phyloP scores from a whole-genome alignment of 2,113 vertebrate species.

The Sebastes fasciatus region DNA sequence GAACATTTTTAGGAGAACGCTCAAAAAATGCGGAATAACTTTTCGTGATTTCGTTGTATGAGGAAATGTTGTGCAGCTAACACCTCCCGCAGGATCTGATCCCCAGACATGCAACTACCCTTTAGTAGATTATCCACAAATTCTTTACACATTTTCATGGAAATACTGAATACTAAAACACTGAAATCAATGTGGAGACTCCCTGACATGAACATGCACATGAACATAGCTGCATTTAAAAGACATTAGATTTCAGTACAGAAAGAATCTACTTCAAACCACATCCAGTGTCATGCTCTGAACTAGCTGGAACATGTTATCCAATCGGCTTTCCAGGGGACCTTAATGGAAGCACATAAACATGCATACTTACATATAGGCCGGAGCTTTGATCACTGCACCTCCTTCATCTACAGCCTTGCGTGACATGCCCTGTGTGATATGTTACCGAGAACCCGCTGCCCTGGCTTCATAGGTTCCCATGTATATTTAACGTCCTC shows the following conservation, averaged over 20 bases:
- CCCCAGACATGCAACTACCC: too few species aligned
- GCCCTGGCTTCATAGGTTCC: conserved; percentile 57
- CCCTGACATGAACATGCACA: too few species aligned
- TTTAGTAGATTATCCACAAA: too few species aligned
- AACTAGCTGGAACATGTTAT: background rate
- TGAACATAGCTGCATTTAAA: too few species aligned
- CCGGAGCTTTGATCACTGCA: conserved; percentile 45
- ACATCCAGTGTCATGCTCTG: background rate
- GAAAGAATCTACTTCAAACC: conserved; percentile 17
- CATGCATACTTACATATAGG: conserved; percentile 9
- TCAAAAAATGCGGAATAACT: too few species aligned
- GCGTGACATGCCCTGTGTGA: conserved; percentile 59
- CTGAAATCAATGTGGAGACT: too few species aligned
- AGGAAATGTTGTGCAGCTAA: too few species aligned
- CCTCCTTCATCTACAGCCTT: conserved; percentile 36
- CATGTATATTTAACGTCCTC: conserved; percentile 75
- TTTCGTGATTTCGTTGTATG: too few species aligned
- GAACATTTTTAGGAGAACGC: too few species aligned
- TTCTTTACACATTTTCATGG: too few species aligned
- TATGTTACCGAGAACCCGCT: conserved; percentile 46
- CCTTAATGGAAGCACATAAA: conserved; percentile 31
- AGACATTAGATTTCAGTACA: background rate
- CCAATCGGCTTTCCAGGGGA: background rate
- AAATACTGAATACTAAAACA: too few species aligned
- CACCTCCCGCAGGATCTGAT: too few species aligned